Conservation (phyloP, 2,888 invertebrate species). For the Apodemia zela region DNA sequence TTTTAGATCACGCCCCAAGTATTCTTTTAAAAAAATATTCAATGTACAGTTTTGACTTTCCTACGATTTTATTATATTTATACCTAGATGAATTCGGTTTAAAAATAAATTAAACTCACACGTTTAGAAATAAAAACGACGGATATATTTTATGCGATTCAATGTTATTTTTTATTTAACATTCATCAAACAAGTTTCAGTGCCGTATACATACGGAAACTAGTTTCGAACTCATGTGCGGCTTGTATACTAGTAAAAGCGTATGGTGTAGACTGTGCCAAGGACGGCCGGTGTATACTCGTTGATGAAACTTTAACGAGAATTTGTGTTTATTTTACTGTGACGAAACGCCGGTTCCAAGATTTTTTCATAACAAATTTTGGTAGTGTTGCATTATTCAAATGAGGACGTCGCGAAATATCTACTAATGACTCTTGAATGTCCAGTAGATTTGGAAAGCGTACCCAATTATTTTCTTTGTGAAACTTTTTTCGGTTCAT, state of each 20-base stretch:
- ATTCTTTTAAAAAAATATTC: no score
- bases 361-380: constrained; percentile 5
- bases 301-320: constrained; percentile 11
- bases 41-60: no score
- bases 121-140: no score
- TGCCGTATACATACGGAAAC: background rate
- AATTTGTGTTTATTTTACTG: constrained; percentile 8
- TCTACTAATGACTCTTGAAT: background rate
- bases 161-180: constrained; percentile 5
- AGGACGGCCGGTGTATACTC: constrained; percentile 29
- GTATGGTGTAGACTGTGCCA: constrained; percentile 28
- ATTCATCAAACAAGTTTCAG: background rate
- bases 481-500: no score
- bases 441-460: background rate
- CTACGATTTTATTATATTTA: no score
- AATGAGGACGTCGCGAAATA: background rate
- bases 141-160: background rate
- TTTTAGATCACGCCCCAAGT: no score
- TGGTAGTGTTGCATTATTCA: background rate
- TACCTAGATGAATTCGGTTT: no score
- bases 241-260: constrained; percentile 21
- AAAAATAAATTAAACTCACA: no score
- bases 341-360: constrained; percentile 1
- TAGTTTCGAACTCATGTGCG: background rate
- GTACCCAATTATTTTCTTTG: background rate